phyloP scores from a whole-genome alignment of 2,797 vertebrate species.

The Eremophila alpestris region DNA sequence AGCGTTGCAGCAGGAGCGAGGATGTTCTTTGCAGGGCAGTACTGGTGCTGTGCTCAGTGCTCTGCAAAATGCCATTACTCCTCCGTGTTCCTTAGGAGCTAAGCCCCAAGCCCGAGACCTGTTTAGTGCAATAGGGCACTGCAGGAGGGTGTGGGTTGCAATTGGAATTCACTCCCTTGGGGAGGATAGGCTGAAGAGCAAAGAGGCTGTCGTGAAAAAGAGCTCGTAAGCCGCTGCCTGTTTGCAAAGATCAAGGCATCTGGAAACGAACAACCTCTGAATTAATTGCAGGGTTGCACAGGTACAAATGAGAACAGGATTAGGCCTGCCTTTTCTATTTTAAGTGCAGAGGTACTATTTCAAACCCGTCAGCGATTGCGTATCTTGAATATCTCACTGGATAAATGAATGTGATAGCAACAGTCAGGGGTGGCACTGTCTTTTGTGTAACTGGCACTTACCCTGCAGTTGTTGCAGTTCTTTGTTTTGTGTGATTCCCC shows the following conservation, averaged over 20 bases:
- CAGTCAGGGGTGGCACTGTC: background rate
- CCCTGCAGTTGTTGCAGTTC: background rate
- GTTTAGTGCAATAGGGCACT: background rate
- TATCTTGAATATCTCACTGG: background rate
- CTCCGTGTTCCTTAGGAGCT: background rate
- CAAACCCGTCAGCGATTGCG: background rate
- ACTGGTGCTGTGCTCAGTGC: background rate
- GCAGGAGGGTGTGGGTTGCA: background rate
- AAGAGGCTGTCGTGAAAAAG: background rate
- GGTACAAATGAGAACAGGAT: constrained; percentile 37
- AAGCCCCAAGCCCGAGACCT: background rate
- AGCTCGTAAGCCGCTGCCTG: background rate
- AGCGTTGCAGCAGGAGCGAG: background rate
- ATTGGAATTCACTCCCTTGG: background rate
- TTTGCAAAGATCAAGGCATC: background rate
- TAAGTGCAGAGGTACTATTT: background rate
- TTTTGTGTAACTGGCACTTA: background rate
- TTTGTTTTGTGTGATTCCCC: background rate
- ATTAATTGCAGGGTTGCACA: background rate
- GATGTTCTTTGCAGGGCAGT: background rate
- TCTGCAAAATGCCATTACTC: background rate
- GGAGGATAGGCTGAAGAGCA: background rate
- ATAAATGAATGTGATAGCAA: background rate
- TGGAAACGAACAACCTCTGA: background rate
- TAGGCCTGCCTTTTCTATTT: background rate